A percentile compares a stretch with the other conserved stretches of the same genome.
Conservation (phyloP, 2,888 invertebrate genomes). For the Seira musarum region DNA sequence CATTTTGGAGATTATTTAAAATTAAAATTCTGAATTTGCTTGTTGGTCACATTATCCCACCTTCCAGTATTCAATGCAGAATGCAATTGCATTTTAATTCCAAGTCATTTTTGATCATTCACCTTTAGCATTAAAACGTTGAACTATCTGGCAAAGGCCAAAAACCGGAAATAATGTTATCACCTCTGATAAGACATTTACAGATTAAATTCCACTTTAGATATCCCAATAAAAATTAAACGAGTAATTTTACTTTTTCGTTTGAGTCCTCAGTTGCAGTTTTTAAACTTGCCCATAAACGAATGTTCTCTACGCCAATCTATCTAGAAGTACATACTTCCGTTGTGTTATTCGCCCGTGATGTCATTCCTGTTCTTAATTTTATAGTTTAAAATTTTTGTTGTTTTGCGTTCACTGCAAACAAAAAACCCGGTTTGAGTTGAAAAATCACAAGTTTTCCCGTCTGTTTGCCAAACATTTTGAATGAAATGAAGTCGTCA, state of each 20-base stretch:
- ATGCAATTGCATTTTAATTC: constrained; percentile 18
- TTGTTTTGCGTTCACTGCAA: too few species aligned
- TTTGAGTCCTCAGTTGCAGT: background rate
- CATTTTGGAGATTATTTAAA: background rate
- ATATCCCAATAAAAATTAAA: constrained; percentile 14
- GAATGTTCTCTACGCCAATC: background rate
- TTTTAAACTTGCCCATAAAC: background rate
- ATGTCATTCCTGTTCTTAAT: background rate
- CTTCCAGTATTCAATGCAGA: background rate
- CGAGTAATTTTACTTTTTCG: background rate
- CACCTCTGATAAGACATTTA: background rate
- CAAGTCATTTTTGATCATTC: constrained; percentile 21
- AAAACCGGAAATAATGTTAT: constrained; percentile 9
- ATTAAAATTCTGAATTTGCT: background rate
- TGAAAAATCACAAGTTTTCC: background rate
- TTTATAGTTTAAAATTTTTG: background rate
- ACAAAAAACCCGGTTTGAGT: background rate
- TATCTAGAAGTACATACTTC: background rate
- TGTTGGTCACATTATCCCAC: background rate
- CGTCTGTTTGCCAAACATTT: background rate
- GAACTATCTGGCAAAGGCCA: background rate
- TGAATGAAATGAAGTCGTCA: background rate
- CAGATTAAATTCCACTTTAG: background rate
- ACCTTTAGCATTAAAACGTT: background rate
- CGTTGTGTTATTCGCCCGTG: background rate